Percentiles rank a stretch among this genome's conserved stretches.
Conservation (phyloP, 2,888 invertebrate species). For the Blastobasis adustella region DNA sequence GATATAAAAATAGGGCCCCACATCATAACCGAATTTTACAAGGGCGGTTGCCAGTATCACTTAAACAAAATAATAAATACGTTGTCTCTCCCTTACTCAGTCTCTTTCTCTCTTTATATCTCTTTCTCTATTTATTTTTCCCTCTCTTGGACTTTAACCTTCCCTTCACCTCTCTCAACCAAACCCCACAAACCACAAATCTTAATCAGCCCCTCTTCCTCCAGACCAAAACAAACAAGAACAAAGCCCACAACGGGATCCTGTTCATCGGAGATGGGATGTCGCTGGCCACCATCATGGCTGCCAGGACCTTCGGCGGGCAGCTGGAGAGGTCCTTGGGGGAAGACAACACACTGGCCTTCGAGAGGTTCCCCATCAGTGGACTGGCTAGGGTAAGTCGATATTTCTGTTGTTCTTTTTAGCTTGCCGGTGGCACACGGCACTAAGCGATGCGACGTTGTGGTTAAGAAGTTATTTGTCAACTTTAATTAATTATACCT, state of each 20-base stretch:
- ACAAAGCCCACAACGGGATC: conserved; percentile 78
- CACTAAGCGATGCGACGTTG: background rate
- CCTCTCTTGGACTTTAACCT: too few species aligned
- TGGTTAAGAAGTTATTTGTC: too few species aligned
- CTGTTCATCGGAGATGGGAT: conserved; percentile 86
- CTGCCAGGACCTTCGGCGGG: conserved; percentile 80
- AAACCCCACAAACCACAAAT: too few species aligned
- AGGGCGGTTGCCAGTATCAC: too few species aligned
- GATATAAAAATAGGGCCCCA: too few species aligned
- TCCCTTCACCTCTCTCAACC: too few species aligned
- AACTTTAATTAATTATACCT: too few species aligned
- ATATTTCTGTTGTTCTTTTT: background rate
- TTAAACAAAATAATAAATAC: too few species aligned
- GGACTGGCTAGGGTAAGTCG: conserved; percentile 79
- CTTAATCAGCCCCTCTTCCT: conserved; percentile 13
- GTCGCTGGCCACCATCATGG: conserved; percentile 84
- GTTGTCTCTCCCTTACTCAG: too few species aligned
- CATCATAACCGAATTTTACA: too few species aligned
- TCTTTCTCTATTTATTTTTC: too few species aligned
- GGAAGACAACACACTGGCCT: conserved; percentile 78
- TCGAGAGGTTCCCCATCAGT: conserved; percentile 80
- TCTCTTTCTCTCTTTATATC: too few species aligned
- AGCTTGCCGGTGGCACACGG: background rate
- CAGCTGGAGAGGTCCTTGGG: conserved; percentile 73
- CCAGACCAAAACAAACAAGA: conserved; percentile 20